A percentile compares a stretch with the other conserved stretches of the same genome.
Conservation (phyloP, 2,888 invertebrate species). For the Ophion costatus region DNA sequence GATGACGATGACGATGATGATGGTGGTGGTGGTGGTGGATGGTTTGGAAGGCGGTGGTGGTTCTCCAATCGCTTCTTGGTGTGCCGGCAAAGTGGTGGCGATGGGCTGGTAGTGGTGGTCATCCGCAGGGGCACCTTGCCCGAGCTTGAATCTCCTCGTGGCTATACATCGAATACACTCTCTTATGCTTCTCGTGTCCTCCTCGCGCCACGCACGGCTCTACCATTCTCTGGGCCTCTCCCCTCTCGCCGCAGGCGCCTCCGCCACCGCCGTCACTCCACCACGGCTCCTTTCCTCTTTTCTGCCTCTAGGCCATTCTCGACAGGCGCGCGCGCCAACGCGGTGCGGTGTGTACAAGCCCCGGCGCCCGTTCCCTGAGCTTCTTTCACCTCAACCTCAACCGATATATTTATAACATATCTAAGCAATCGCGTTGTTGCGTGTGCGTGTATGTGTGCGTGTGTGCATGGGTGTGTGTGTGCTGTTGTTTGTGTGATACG, state of each 20-base stretch:
- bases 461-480: neutral
- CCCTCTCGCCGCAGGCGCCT: conserved; percentile 82
- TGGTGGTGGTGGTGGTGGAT: conserved; percentile 82
- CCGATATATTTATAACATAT: conserved; percentile 63
- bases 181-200: conserved; percentile 73
- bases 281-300: conserved; percentile 83
- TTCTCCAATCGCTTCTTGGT: conserved; percentile 76
- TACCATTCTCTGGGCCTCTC: conserved; percentile 68
- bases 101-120: conserved; percentile 74
- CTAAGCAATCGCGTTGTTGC: conserved; percentile 35
- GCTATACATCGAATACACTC: conserved; percentile 38
- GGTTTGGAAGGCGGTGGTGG: conserved; percentile 82
- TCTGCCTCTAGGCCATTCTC: conserved; percentile 85
- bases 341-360: conserved; percentile 79
- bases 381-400: conserved; percentile 74
- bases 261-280: conserved; percentile 73
- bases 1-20: conserved; percentile 70
- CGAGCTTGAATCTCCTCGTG: conserved; percentile 40
- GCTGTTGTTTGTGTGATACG: conserved; percentile 32
- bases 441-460: neutral
- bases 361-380: conserved; percentile 67
- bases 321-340: conserved; percentile 83
- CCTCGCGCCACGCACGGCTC: conserved; percentile 59
- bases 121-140: conserved; percentile 39
- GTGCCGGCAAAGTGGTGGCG: conserved; percentile 68